A percentile compares a stretch with the other conserved stretches of the same genome.
phyloP scores from a whole-genome alignment of 2,113 vertebrate species.

The Stomatorhinus ivindoensis region DNA sequence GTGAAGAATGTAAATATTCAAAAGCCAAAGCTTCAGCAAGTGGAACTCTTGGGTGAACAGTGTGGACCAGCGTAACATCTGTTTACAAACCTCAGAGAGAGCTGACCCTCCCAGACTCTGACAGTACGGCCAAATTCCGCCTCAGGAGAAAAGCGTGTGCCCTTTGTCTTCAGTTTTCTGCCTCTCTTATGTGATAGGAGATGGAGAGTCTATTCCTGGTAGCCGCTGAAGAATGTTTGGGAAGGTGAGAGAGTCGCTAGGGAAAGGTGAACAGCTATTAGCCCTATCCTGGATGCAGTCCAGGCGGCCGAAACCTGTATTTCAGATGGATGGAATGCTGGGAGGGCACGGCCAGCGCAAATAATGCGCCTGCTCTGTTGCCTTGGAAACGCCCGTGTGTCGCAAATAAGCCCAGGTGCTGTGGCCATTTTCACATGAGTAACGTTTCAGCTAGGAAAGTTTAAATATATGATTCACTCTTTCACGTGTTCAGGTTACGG shows the following conservation, averaged over 20 bases:
- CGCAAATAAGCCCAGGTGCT: neutral
- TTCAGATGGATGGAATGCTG: neutral
- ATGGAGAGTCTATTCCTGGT: neutral
- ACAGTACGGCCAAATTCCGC: conserved; percentile 6
- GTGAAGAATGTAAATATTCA: conserved; percentile 53
- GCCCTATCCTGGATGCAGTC: neutral
- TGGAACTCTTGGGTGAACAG: conserved; percentile 38
- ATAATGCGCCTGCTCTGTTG: neutral
- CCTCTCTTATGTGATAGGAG: conserved; percentile 31
- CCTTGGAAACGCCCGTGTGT: neutral
- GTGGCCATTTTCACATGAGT: neutral
- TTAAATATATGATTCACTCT: neutral
- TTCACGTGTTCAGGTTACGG: neutral
- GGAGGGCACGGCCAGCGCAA: neutral
- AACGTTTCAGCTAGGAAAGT: neutral
- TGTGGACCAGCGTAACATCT: conserved; percentile 32
- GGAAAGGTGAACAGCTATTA: neutral
- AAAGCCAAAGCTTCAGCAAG: conserved; percentile 44
- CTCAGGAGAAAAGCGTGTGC: conserved; percentile 29
- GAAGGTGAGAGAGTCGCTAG: neutral
- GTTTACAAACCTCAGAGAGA: conserved; percentile 37
- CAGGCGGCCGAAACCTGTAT: neutral
- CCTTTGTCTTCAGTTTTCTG: conserved; percentile 36
- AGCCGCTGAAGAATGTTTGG: neutral
- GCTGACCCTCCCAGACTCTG: conserved; percentile 17